Evolutionary conservation across 2,888 invertebrate species (phyloP), one percentile per base, ranked within the genome.

Genomic region (Psylliodes chrysocephalus): DNA sequence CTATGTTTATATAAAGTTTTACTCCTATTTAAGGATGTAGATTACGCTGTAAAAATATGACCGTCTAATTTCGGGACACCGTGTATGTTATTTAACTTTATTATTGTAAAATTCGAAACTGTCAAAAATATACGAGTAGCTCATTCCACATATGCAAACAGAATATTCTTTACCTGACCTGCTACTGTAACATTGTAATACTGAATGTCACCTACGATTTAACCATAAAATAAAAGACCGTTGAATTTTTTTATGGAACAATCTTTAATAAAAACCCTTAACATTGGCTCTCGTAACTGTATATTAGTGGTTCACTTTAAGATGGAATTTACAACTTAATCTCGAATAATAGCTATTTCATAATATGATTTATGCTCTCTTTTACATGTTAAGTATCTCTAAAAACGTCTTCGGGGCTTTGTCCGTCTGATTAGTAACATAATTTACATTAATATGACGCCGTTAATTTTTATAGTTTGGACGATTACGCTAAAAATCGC

Each of bases 291-390:
- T 38, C 4, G 7, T 38, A 38, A 52, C 52, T 52, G 35, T 19
- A 17, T 35, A 28, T 54, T 2, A 54, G 54, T 54, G 54, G 54
- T 42, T 25, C 54, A 54, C 28, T 54, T 54, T 42, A 38, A 18
- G 25, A 54, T 12, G 10, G 15, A 54, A 54, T 55, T 55, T 55
- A 62, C 62, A 62, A 22, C 30, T 51, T 62, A 54, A 62, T 62
- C 44, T 42, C 28, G 19, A 51, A 55, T 62, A 49, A 62, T 51
- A 51, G 56, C 30, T 56, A 44, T 63, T 56, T 51, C 56, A 47
- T 56, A 56, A 63, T 30, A 63, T 52, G 40, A 63, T 63, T 56
- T 63, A 63, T 52, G 44, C 35, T 44, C 56, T 51, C 35, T 56
- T 62, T 52, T 38, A 46, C 51, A 44, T 42, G 35, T 46, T 62